Evolutionary conservation across 2,888 invertebrate species (phyloP), one percentile per base, ranked within the genome.

Genomic region (Kuschelorhynchus macadamiae): DNA sequence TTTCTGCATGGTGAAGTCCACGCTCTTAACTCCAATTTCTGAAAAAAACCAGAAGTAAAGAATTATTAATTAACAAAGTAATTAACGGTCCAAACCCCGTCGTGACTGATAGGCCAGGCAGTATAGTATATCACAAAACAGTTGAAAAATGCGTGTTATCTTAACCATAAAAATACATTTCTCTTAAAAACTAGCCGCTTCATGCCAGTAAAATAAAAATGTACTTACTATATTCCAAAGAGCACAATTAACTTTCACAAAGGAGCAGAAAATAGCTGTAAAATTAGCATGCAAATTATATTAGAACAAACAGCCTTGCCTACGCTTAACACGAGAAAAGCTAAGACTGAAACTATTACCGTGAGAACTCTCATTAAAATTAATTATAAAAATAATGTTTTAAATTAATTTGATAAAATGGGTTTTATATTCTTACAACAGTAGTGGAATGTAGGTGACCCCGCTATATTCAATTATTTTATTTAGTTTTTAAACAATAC

Each of bases 241-340:
- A 18, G 20, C 5, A 16, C 20, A 8, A 39, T 52, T 52, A 52
- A 52, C 20, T 52, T 52, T 52, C 36, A 52, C 18, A 33, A 50
- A 52, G 20, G 36, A 33, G 12, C 20, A 52, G 17, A 8, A 52
- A 33, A 36, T 36, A 9, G 1, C 36, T 17, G 11, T 20, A 12
- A 52, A 17, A 52, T 52, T 52, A 52, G 20, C 52, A 52, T 52
- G 14, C 50, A 50, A 50, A 52, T 52, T 52, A 52, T 36, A 36
- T 20, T n/a, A 18, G 21, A 20, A 11, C 36, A 52, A 52, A 52
- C 33, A 33, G 2, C 25, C 32, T 21, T 47, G 17, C 36, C 20
- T 36, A 20, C 52, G 36, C 20, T 36, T 52, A 18, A 7, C 25
- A 25, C 25, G 25, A 25, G 25, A 12, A 36, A 36, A 36, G 36